phyloP scores from a whole-genome alignment of 2,113 vertebrate species.

The Eulemur macaco region DNA sequence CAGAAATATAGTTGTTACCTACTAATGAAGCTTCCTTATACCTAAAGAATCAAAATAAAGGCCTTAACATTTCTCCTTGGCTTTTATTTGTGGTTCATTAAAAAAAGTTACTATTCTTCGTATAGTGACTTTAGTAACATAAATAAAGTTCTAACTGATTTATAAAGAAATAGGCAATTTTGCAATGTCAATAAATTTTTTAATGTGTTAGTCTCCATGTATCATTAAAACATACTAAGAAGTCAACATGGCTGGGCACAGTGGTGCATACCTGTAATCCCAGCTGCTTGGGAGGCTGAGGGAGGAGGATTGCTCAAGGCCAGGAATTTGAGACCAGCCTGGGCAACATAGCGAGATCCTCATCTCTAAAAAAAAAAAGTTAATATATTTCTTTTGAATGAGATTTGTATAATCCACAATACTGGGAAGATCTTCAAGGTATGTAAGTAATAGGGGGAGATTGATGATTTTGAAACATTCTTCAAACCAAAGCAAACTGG shows the following conservation, averaged over 20 bases:
- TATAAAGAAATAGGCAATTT: slow-evolving; percentile 15
- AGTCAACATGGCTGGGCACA: not conserved
- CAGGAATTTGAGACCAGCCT: too few relatives aligned
- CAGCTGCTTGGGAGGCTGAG: too few relatives aligned
- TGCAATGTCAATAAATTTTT: slow-evolving; percentile 2
- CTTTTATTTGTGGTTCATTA: slow-evolving; percentile 40
- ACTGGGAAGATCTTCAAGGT: not conserved
- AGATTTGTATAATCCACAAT: slow-evolving; percentile 24
- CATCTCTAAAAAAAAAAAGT: too few relatives aligned
- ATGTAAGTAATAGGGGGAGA: not conserved
- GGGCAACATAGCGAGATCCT: too few relatives aligned
- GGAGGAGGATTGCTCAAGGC: too few relatives aligned
- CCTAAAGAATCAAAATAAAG: not conserved
- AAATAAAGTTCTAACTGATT: slow-evolving; percentile 3
- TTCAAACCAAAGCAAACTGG: not conserved
- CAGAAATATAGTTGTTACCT: slow-evolving; percentile 3
- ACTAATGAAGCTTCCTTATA: not conserved
- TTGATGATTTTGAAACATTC: not conserved
- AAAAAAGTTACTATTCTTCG: not conserved
- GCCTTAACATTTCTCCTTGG: not conserved
- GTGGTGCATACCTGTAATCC: too few relatives aligned
- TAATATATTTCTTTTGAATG: slow-evolving; percentile 21
- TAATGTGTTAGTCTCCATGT: not conserved
- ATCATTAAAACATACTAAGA: slow-evolving; percentile 30
- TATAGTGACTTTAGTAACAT: not conserved